Evolutionary conservation across 2,797 vertebrate species (phyloP), one percentile per base, ranked within the genome.

Genomic region (Mormyrops attenuatus): DNA sequence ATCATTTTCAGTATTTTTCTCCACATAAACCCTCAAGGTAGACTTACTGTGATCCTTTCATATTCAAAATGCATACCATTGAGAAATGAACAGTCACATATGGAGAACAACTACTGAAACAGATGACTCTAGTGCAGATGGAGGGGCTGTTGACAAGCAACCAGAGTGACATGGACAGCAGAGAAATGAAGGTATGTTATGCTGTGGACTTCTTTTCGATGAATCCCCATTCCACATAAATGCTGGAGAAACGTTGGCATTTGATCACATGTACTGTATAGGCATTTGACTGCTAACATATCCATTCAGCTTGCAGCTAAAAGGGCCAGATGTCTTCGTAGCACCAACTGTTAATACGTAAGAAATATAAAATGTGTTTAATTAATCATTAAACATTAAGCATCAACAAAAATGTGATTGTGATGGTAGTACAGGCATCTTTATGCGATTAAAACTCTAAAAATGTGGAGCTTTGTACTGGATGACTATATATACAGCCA

Each of bases 81-180:
- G 22, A 11, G 1, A 66, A 66, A 66, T 66, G 9, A 66, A 30
- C 60, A 66, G 60, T 66, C 60, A 66, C 63, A 66, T 66, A 30
- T 66, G 22, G 55, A n/a, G 17, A 20, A 20, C 5, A n/a, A 57
- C 17, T n/a, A 57, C 20, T 57, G 17, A 57, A 57, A 57, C 20
- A 57, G 53, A 57, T 57, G 17, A 57, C 55, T 60, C 89, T 9
- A 91, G 1, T 69, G 63, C 30, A 90, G 90, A 89, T 90, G 90
- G 93, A 92, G 94, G 92, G 92, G 17, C 91, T 66, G 94, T 92
- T 94, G 94, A 95, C 94, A 94, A 91, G 93, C 90, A 91, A 88
- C 90, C 93, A 93, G 92, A 94, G 86, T 91, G 90, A 90, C 53
- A 90, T 8, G 85, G 73, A 85, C 60, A 73, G 57, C 6, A 69